Evolutionary conservation across 2,888 invertebrate genomes (phyloP), one percentile per base, ranked within the genome.

Genomic region (Mycalesis mineus): DNA sequence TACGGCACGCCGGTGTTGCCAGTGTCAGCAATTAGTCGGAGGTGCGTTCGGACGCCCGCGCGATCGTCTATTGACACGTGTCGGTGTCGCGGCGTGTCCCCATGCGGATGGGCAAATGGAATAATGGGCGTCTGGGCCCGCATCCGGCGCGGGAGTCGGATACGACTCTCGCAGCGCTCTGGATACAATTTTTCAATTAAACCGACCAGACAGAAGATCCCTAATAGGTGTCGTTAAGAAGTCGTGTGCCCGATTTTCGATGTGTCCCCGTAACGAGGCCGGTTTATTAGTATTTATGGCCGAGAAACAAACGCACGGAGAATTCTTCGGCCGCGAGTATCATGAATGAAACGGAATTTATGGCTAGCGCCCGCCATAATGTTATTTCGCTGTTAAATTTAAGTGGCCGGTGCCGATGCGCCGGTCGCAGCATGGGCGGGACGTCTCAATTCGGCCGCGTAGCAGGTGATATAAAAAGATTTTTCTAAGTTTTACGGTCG

Each of bases 131-230:
- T 88, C 88, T 88, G 89, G 82, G 88, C 89, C 89, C 88, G 89
- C 89, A 88, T 89, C 89, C 89, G 88, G 80, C 84, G 82, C 84
- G 78, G 77, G 77, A 82, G 75, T 84, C 85, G 86, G 87, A 86
- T 86, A 83, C 88, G 79, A 84, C 87, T 86, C 88, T 86, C 88
- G 84, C 85, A 85, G 75, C 82, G 84, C 82, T 79, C 83, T 84
- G 81, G 83, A 86, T 88, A 89, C 88, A 89, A 89, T 89, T 89
- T 89, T 89, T 88, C 89, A 88, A 89, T 89, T 89, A 88, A 85
- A 87, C 80, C 82, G 80, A 82, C 86, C 87, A 87, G 88, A 88
- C 88, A 84, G 80, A 87, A 85, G 86, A 87, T 85, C 86, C 85
- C 84, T 88, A 89, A 88, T 89, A 88, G 88, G 88, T 88, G 88